Conservation (phyloP, 2,888 invertebrate species). For the Cephus spinipes region DNA sequence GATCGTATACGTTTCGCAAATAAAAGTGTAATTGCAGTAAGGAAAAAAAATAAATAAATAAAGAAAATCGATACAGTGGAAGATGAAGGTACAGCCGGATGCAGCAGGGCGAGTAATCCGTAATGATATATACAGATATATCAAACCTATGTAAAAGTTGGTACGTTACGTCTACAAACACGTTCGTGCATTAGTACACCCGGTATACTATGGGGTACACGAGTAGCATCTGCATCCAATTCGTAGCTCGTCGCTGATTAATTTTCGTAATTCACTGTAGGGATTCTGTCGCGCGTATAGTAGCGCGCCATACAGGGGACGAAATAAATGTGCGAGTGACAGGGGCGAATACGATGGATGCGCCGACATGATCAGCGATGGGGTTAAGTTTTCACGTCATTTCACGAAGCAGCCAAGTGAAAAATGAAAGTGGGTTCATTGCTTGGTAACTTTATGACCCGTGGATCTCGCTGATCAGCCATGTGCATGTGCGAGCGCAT, state of each 20-base stretch:
- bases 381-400: constrained; percentile 43
- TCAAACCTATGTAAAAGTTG: background rate
- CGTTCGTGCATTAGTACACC: background rate
- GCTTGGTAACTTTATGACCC: constrained; percentile 22
- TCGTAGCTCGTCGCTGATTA: constrained; percentile 34
- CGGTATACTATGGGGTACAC: background rate
- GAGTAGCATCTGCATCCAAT: background rate
- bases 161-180: background rate
- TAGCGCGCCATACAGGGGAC: background rate
- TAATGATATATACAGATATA: background rate
- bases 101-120: background rate
- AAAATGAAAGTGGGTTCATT: constrained; percentile 36
- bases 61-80: background rate
- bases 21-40: background rate
- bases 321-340: constrained; percentile 37
- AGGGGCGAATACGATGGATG: constrained; percentile 16
- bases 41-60: background rate
- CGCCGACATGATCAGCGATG: constrained; percentile 33
- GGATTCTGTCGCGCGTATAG: constrained; percentile 30
- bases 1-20: background rate
- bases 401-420: constrained; percentile 38
- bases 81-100: background rate
- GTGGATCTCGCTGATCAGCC: constrained; percentile 12
- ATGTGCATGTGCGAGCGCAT: constrained; percentile 7
- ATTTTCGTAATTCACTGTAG: constrained; percentile 40